These are phyloP conservation scores for Rattus norvegicus DNA, from an alignment of 2,113 vertebrate species.

Conservation along the genomic window DNA sequence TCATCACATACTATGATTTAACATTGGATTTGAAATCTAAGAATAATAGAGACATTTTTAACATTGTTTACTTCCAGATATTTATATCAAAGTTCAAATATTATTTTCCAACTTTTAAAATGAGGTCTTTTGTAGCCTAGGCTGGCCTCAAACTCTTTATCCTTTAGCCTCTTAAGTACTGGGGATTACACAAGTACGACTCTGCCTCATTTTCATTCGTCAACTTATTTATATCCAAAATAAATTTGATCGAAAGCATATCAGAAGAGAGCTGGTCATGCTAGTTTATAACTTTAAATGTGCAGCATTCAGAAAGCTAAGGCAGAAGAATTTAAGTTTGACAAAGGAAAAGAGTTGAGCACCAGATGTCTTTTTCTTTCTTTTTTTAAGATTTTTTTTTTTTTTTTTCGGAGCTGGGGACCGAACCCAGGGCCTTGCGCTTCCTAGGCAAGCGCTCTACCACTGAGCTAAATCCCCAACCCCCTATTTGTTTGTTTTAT, in stretches of 20 bases:
- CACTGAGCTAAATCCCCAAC: too few relatives aligned
- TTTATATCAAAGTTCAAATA: background rate
- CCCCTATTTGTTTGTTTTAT: too few relatives aligned
- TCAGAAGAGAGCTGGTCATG: background rate
- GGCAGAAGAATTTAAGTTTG: background rate
- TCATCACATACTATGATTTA: background rate
- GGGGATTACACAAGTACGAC: background rate
- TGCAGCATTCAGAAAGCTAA: background rate
- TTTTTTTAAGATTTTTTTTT: too few relatives aligned
- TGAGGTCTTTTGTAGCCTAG: background rate
- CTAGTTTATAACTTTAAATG: background rate
- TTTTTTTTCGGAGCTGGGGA: too few relatives aligned
- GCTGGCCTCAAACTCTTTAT: background rate
- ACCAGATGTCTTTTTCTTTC: too few relatives aligned
- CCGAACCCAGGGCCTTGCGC: too few relatives aligned
- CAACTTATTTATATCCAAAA: background rate
- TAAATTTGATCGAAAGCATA: constrained; percentile 5
- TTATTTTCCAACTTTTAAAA: background rate
- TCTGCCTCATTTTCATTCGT: background rate
- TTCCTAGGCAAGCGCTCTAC: too few relatives aligned
- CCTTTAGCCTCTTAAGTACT: background rate
- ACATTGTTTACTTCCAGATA: background rate
- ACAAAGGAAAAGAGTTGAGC: background rate
- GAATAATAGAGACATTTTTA: constrained; percentile 2
- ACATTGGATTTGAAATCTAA: constrained; percentile 54